Evolutionary conservation across 30 jellyfish, hydroid and myxozoan genomes (phyloP), one percentile per base, ranked within the genome.

Genomic region (Rhopilema esculentum): DNA sequence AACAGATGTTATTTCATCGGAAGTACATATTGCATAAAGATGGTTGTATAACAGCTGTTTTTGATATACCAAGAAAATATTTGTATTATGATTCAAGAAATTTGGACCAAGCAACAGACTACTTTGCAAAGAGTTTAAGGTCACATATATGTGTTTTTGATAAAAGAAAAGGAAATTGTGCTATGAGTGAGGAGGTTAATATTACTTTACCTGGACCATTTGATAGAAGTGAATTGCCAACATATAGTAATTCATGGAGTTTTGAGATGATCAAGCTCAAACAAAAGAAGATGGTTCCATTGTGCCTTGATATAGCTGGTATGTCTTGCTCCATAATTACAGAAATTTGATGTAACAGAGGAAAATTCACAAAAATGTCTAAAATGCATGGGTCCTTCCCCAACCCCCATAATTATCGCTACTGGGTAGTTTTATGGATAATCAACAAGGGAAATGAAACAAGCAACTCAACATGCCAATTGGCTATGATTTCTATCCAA

Each of bases 61-160:
- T 66, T 9, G 23, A 32, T 9, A 20, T 66, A 23, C 77, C 77
- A 16, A 64, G 31, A 6, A 27, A 49, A 31, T 27, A 17, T 24
- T 24, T 30, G 27, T 23, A 62, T 29, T 61, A 6, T 61, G 78
- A 78, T 66, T 53, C 79, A 27, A 78, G 88, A 49, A 31, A 26
- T 25, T 61, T 61, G 33, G 67, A 78, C 28, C 33, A 78, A 25
- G 69, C 88, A 1, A 78, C 88, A 8, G 88, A 78, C 31, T 78
- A 22, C 29, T 78, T 53, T 78, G 88, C 88, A 78, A 62, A 61
- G 29, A 61, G 68, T 78, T 19, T 78, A 30, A 78, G 32, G 65
- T 57, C 49, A 15, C 53, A 64, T 0, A 62, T 63, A 32, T 78
- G 88, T 57, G 27, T 78, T 0, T 61, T 33, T 17, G 30, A 78